Base-by-base conservation (phyloP, 2,888 invertebrate species). In the Pyrrhia umbra region DNA sequence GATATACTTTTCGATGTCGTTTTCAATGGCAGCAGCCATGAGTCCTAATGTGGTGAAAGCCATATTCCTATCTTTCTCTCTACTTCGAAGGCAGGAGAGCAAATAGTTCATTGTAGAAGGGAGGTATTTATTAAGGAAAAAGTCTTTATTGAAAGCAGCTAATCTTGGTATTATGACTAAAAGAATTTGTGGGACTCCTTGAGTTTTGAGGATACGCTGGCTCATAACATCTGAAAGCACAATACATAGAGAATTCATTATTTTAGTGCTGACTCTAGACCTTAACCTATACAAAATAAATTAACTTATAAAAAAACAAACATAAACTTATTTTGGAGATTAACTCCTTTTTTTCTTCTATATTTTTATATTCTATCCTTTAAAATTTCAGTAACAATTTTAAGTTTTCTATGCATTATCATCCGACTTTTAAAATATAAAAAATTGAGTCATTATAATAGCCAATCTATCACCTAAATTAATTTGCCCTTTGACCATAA, bases 11-110 rank as follows among this genome's bases (percentile, higher is more conserved):
- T 97, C 96, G 50, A 99, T 98, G 57, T 97, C 97, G 58, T 96
- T 96, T 79, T 97, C 97, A 0, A 99, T 97, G 18, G 99, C 98
- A 1, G 98, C 97, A 0, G 98, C 97, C 83, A 99, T 96, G 13
- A 98, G 95, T 1, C 99, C 99, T 46, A 99, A 96, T 2, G 99
- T 98, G 18, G 98, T 97, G 85, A 99, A 99, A 0, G 99, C 98
- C 84, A 97, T 96, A 49, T 97, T 97, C 64, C 97, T 96, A 85
- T 99, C 98, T 81, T 97, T 97, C 75, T 98, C 98, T 75, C 97
- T 96, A 16, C 97, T 97, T 43, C 97, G 96, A 51, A 99, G 90
- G 30, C 97, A 97, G 18, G 95, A 93, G 49, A 99, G 92, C 60
- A 99, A 94, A 89, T 98, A 97, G 71, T 95, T 95, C 92, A 99